phyloP scores from a whole-genome alignment of 2,888 invertebrate species.

The Dromius quadrimaculatus region DNA sequence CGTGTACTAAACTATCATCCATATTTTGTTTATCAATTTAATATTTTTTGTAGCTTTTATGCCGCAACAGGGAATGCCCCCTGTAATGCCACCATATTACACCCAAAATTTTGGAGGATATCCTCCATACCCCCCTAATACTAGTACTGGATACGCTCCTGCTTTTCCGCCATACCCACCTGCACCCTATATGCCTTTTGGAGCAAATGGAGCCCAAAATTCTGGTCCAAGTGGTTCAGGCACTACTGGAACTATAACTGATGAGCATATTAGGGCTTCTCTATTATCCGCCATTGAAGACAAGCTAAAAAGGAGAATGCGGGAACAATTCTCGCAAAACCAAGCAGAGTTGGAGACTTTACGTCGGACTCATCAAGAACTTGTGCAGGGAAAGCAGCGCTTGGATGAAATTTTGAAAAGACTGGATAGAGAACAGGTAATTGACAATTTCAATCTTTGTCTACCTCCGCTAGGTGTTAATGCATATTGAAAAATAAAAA shows the following conservation, averaged over 20 bases:
- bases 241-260: conserved; percentile 85
- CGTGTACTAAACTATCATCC: conserved; percentile 57
- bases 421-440: conserved; percentile 79
- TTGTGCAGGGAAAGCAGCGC: conserved; percentile 85
- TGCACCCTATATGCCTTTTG: conserved; percentile 67
- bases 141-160: conserved; percentile 57
- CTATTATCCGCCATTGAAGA: conserved; percentile 96
- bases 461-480: not conserved
- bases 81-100: conserved; percentile 58
- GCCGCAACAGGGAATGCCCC: conserved; percentile 64
- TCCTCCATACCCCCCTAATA: conserved; percentile 62
- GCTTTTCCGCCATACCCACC: conserved; percentile 70
- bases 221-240: conserved; percentile 68
- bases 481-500: too few relatives aligned
- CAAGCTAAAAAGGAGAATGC: conserved; percentile 86
- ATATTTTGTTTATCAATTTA: not conserved
- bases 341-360: conserved; percentile 93
- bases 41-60: conserved; percentile 63
- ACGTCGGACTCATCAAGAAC: conserved; percentile 86
- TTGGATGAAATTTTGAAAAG: conserved; percentile 83
- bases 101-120: conserved; percentile 56
- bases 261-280: conserved; percentile 95
- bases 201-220: conserved; percentile 66
- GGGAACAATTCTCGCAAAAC: conserved; percentile 90
- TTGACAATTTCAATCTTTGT: conserved; percentile 31